These are phyloP conservation scores for Lycocorax pyrrhopterus DNA, from an alignment of 2,113 vertebrate species.

Conservation along the genomic window DNA sequence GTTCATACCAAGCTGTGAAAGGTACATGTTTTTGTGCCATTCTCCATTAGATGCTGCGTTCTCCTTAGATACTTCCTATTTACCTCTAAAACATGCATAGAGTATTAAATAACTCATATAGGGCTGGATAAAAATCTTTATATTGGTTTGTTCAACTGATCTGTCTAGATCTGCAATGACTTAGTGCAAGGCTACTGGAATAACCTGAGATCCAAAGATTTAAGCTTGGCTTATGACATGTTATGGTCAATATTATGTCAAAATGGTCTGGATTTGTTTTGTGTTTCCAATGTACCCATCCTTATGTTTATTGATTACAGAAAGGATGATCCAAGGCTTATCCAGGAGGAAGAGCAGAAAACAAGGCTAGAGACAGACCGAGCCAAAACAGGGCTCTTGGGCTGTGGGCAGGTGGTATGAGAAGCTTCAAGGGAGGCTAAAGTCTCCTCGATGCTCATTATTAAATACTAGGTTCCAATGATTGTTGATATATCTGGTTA, in stretches of 20 bases:
- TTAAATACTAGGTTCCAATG: not conserved
- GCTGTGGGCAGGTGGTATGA: not conserved
- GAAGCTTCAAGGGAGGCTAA: not conserved
- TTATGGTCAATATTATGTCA: not conserved
- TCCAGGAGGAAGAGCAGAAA: not conserved
- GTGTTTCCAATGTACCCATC: not conserved
- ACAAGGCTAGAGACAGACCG: not conserved
- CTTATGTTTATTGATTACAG: not conserved
- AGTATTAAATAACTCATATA: not conserved
- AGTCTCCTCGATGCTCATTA: rapidly evolving
- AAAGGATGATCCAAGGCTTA: not conserved
- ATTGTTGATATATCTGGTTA: not conserved
- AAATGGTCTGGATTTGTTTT: not conserved
- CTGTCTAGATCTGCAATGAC: not conserved
- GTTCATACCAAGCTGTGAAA: not conserved
- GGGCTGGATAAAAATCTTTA: not conserved
- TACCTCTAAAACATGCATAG: not conserved
- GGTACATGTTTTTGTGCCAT: not conserved
- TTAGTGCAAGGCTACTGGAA: not conserved
- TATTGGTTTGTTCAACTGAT: not conserved
- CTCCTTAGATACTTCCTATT: not conserved
- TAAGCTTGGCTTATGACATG: not conserved
- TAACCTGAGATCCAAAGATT: not conserved
- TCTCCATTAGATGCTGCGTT: not conserved
- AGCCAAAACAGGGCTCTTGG: not conserved